phyloP scores from a whole-genome alignment of 2,113 vertebrate species.

The Acanthochromis polyacanthus region DNA sequence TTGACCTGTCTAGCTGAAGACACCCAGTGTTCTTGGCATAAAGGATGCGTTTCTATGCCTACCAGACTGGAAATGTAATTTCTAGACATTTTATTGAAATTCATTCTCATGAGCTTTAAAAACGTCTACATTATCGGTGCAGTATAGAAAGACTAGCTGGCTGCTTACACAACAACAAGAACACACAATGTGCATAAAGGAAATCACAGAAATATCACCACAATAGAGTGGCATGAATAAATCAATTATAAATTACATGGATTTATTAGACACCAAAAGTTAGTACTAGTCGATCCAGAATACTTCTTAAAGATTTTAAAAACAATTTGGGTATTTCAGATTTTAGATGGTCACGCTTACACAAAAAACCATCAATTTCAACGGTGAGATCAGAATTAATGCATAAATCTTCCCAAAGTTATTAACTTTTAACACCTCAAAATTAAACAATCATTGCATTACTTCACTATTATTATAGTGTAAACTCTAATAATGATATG shows the following conservation, averaged over 20 bases:
- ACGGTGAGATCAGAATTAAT: too few relatives aligned
- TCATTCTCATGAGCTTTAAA: background rate
- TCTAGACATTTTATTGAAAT: constrained; percentile 1
- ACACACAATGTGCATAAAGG: background rate
- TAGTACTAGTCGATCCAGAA: background rate
- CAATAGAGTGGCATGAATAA: constrained; percentile 3
- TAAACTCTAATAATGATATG: background rate
- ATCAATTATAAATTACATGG: background rate
- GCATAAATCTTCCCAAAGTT: too few relatives aligned
- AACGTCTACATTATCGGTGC: background rate
- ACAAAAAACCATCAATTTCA: too few relatives aligned
- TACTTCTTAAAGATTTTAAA: too few relatives aligned
- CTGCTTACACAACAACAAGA: background rate
- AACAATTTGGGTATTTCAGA: background rate
- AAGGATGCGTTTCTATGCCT: background rate
- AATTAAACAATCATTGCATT: too few relatives aligned
- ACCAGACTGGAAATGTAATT: background rate
- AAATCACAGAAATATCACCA: background rate
- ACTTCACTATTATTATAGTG: background rate
- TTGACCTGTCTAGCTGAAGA: background rate
- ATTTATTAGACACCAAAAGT: constrained; percentile 4
- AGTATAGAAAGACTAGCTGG: background rate
- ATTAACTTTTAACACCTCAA: too few relatives aligned
- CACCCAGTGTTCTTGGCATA: background rate
- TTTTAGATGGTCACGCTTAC: too few relatives aligned